These are phyloP conservation scores for Thereva nobilitata DNA, from an alignment of 2,888 invertebrate species.

Conservation along the genomic window DNA sequence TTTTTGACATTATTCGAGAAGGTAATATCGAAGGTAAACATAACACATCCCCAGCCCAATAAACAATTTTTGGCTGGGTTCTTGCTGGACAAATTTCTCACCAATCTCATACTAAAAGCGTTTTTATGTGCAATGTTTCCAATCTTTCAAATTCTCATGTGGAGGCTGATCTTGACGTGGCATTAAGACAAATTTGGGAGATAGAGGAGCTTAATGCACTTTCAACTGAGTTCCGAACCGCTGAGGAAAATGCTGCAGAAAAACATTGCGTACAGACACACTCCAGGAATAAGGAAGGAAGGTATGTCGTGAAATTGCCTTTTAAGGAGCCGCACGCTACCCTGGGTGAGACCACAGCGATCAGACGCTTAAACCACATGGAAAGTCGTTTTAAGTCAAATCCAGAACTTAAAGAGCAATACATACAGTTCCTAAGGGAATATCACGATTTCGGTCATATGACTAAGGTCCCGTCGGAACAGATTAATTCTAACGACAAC, in stretches of 20 bases:
- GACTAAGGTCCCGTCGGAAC: not conserved
- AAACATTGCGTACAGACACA: no score
- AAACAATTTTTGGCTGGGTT: not conserved
- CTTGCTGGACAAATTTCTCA: no score
- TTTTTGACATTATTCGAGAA: conserved; percentile 10
- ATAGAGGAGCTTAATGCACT: no score
- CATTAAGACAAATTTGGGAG: not conserved
- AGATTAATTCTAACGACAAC: not conserved
- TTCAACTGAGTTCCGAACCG: no score
- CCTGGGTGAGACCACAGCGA: not conserved
- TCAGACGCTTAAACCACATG: conserved; percentile 1
- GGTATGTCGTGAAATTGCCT: not conserved
- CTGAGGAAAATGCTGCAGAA: no score
- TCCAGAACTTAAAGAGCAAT: no score
- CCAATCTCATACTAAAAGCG: no score
- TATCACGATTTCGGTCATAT: conserved; percentile 1
- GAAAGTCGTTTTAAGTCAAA: not conserved
- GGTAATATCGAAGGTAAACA: not conserved
- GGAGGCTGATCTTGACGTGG: no score
- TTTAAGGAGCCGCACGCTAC: conserved; percentile 1
- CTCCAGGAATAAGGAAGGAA: no score
- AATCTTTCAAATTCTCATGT: no score
- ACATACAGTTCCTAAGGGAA: no score
- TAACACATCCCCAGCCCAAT: not conserved
- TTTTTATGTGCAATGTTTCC: no score